Percentiles rank a stretch among this genome's conserved stretches.
phyloP scores from a whole-genome alignment of 2,888 invertebrate species.

The Rambutsinella grinnellia region DNA sequence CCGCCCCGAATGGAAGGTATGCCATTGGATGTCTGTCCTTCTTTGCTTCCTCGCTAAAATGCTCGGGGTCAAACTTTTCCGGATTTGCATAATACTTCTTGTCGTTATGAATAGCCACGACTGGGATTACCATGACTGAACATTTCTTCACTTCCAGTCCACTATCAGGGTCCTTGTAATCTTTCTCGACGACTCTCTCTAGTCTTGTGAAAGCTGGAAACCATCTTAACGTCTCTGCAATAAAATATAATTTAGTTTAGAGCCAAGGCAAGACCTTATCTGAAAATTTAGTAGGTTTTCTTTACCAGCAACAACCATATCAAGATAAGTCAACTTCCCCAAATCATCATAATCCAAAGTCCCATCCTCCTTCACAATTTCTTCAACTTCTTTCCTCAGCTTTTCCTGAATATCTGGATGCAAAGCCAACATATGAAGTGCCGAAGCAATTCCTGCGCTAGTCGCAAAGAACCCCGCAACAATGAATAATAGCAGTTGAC shows the following conservation, averaged over 20 bases:
- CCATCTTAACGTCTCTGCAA: conserved; percentile 47
- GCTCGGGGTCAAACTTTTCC: conserved; percentile 49
- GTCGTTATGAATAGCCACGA: conserved; percentile 45
- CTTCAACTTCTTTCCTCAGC: conserved; percentile 30
- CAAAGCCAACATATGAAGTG: conserved; percentile 37
- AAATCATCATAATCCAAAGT: conserved; percentile 52
- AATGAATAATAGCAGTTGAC: conserved; percentile 52
- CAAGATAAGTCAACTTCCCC: conserved; percentile 55
- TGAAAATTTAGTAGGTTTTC: too few species aligned
- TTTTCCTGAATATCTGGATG: conserved; percentile 54
- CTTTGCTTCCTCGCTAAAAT: conserved; percentile 46
- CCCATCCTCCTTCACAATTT: conserved; percentile 17
- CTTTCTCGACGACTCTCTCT: conserved; percentile 43
- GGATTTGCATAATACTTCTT: conserved; percentile 49
- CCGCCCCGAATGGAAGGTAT: conserved; percentile 51
- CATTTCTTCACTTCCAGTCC: conserved; percentile 35
- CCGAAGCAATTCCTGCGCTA: conserved; percentile 26
- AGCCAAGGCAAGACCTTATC: too few species aligned
- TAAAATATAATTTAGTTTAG: neutral
- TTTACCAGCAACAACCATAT: conserved; percentile 59
- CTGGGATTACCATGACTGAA: conserved; percentile 21
- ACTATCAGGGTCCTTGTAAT: conserved; percentile 40
- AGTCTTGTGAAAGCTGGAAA: conserved; percentile 44
- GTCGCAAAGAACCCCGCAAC: conserved; percentile 52
- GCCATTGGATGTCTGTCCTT: conserved; percentile 39